Base-by-base conservation (phyloP, 2,113 vertebrate species). In the Hipposideros armiger region DNA sequence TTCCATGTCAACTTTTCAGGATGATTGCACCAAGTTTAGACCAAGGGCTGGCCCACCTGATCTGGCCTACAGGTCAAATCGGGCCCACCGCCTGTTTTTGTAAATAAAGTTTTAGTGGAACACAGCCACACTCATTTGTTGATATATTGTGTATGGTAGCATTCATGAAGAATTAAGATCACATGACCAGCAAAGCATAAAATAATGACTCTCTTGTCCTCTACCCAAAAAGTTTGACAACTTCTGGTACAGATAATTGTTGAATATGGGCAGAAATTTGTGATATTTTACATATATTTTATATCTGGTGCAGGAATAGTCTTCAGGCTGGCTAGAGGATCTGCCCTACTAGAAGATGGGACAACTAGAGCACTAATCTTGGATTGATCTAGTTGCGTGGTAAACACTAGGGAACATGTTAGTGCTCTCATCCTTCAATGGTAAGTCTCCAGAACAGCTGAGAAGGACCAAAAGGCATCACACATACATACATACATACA, bases 21-120 rank as follows among this genome's bases (percentile, higher is more conserved):
- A 83, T 60, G 32, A 73, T 13, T 88, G 8, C 16, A 78, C 50
- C 36, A 36, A 30, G 64, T 85, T 85, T 26, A 91, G 20, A 93
- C 6, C 28, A 56, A 42, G 30, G 22, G 7, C 5, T 62, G 24
- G 24, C 17, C 17, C 11, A 72, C 16, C 32, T 81, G 20, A 69
- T n/a, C 52, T 56, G 45, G 14, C n/a, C 24, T 9, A 77, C 14
- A 16, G 54, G 77, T 15, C 24, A 81, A 42, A 17, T 17, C 14
- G 15, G 52, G 52, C 45, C 42, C 11, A 82, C 17, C 30, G 70
- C 42, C 40, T 50, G 45, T 81, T 90, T 90, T 78, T 95, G 9
- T 58, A 84, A 92, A 66, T 89, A 93, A 83, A 87, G 20, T 58
- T 91, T 80, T 64, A 76, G 42, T 88, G 70, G 20, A 93, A 66